A percentile compares a stretch with the other conserved stretches of the same genome.
These are phyloP conservation scores for Malurus melanocephalus DNA, from an alignment of 2,113 vertebrate species.

Conservation along the genomic window DNA sequence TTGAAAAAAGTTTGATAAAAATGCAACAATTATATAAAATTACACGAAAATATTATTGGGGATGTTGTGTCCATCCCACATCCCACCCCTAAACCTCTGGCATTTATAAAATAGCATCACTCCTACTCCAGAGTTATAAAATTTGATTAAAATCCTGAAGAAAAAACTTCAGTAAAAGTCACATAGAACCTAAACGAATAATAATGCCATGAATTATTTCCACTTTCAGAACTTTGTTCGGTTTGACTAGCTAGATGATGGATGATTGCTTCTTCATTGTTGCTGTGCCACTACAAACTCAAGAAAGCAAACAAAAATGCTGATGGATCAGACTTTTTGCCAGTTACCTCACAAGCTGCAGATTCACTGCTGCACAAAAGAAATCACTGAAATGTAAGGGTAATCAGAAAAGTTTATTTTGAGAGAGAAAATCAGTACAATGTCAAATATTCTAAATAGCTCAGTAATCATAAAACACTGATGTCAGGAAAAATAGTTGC, in stretches of 20 bases:
- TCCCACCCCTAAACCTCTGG: neutral
- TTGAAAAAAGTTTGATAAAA: neutral
- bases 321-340: slow-evolving; percentile 48
- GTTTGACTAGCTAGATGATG: slow-evolving; percentile 30
- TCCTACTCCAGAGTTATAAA: neutral
- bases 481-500: slow-evolving; percentile 52
- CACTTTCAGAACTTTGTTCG: slow-evolving; percentile 8
- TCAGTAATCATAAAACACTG: slow-evolving; percentile 57
- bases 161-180: neutral
- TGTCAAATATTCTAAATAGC: slow-evolving; percentile 61
- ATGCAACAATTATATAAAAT: neutral
- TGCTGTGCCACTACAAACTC: slow-evolving; percentile 16
- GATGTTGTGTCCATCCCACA: neutral
- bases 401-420: slow-evolving; percentile 66
- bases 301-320: slow-evolving; percentile 52
- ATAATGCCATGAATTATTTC: slow-evolving; percentile 26
- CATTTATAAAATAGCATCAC: neutral
- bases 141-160: neutral
- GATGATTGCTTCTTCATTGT: slow-evolving; percentile 50
- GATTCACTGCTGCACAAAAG: slow-evolving; percentile 49
- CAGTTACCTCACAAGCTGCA: slow-evolving; percentile 60
- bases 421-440: slow-evolving; percentile 57
- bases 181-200: neutral
- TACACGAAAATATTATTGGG: neutral
- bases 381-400: slow-evolving; percentile 54